A percentile compares a stretch with the other conserved stretches of the same genome.
Evolutionary conservation across 2,113 vertebrate genomes (phyloP).

Genomic region (Budorcas taxicolor): DNA sequence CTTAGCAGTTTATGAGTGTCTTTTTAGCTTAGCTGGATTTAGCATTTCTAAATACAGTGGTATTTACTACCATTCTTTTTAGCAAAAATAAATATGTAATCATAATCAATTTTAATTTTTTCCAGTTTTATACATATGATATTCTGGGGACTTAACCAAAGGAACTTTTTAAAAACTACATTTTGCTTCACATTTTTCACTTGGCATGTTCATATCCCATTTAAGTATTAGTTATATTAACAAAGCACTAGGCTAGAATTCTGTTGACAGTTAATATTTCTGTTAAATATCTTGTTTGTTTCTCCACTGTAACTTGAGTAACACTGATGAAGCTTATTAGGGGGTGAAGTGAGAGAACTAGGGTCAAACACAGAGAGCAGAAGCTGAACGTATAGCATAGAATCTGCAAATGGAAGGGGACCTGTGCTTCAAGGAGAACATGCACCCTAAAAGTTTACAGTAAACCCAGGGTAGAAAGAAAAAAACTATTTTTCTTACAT

Average conservation of each 20-base stretch:
- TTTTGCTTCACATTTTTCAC: not conserved
- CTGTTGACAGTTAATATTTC: not conserved
- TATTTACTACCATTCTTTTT: conserved; percentile 35
- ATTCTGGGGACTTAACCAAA: conserved; percentile 30
- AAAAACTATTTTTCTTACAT: not conserved
- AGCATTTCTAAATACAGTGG: conserved; percentile 38
- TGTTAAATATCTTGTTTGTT: conserved; percentile 24
- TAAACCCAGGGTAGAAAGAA: not conserved
- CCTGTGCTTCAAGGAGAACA: not conserved
- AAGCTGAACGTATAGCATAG: not conserved
- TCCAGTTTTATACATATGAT: conserved; percentile 33
- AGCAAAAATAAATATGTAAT: conserved; percentile 32
- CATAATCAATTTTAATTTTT: conserved; percentile 4
- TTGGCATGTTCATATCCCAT: conserved; percentile 34
- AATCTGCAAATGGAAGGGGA: not conserved
- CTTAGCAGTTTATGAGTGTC: conserved; percentile 24
- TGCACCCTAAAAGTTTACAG: not conserved
- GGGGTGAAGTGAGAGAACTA: not conserved
- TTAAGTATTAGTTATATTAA: conserved; percentile 22
- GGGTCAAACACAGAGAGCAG: not conserved
- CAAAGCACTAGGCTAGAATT: conserved; percentile 7
- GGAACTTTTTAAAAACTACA: not conserved
- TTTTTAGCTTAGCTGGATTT: conserved; percentile 25
- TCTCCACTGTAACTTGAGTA: not conserved
- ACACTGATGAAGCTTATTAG: not conserved